These are phyloP conservation scores for Sericinus montela DNA, from an alignment of 2,888 invertebrate genomes.

Conservation along the genomic window DNA sequence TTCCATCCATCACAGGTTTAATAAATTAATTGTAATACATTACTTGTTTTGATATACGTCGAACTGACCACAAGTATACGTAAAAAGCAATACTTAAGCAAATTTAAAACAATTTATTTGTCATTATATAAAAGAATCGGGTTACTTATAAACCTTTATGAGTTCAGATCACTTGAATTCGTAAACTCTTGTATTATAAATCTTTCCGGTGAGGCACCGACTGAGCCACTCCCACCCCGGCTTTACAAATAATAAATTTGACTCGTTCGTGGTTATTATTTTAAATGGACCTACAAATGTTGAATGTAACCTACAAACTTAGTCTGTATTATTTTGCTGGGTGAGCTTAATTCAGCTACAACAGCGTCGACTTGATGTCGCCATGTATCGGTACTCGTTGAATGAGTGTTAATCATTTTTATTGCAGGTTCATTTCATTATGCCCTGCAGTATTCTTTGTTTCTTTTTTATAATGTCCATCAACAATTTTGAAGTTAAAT, in stretches of 20 bases:
- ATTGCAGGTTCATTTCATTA: conserved; percentile 71
- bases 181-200: conserved; percentile 78
- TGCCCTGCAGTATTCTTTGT: conserved; percentile 51
- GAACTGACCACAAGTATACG: conserved; percentile 27
- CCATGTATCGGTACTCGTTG: conserved; percentile 40
- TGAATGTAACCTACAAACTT: conserved; percentile 51
- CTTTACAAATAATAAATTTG: conserved; percentile 77
- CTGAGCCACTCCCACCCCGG: conserved; percentile 71
- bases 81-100: conserved; percentile 28
- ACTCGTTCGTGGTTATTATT: conserved; percentile 68
- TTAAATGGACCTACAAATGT: too few relatives aligned
- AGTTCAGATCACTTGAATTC: conserved; percentile 76
- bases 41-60: not conserved
- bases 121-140: conserved; percentile 7
- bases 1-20: not conserved
- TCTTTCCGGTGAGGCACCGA: conserved; percentile 77
- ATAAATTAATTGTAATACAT: conserved; percentile 1
- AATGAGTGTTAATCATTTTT: conserved; percentile 75
- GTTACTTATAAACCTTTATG: conserved; percentile 47
- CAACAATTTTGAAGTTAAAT: conserved; percentile 74
- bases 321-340: conserved; percentile 51
- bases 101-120: conserved; percentile 4
- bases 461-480: conserved; percentile 65
- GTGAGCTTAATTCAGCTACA: conserved; percentile 49
- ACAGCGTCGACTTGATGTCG: conserved; percentile 11